Percentiles rank a stretch among this genome's conserved stretches.
phyloP scores from a whole-genome alignment of 2,888 invertebrate genomes.

The Crossocerus cetratus region DNA sequence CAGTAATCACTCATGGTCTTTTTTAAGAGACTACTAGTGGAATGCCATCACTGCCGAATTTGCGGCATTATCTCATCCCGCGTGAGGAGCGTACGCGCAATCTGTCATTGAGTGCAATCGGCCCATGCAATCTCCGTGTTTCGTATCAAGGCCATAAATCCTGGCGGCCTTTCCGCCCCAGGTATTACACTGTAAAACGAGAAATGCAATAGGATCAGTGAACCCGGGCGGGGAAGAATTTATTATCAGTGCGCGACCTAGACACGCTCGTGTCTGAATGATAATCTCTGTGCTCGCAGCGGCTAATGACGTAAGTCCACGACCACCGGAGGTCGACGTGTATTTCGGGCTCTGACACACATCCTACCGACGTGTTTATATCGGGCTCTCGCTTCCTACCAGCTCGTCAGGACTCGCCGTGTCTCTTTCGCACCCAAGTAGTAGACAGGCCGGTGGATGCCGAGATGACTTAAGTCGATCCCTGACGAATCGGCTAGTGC shows the following conservation, averaged over 20 bases:
- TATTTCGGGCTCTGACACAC: slow-evolving; percentile 63
- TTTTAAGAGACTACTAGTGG: neutral
- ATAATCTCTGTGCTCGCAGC: slow-evolving; percentile 8
- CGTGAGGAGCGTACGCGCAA: neutral
- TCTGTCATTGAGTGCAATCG: neutral
- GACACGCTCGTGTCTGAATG: neutral
- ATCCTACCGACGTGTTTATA: slow-evolving; percentile 44
- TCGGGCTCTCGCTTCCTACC: slow-evolving; percentile 38
- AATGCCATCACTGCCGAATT: slow-evolving; percentile 15
- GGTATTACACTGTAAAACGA: neutral
- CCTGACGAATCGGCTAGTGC: slow-evolving; percentile 26
- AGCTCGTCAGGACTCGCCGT: neutral
- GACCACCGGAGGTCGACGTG: slow-evolving; percentile 38
- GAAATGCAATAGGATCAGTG: neutral
- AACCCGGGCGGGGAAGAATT: neutral
- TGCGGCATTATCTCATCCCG: slow-evolving; percentile 18
- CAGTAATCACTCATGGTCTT: no score
- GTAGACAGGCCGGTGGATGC: slow-evolving; percentile 12
- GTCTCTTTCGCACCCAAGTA: slow-evolving; percentile 15
- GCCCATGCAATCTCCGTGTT: neutral
- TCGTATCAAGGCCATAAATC: neutral
- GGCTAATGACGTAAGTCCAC: slow-evolving; percentile 44
- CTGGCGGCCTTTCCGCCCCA: neutral
- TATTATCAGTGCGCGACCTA: neutral
- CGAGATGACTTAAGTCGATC: slow-evolving; percentile 38